Percentiles rank a stretch among this genome's conserved stretches.
These are phyloP conservation scores for Microtus oregoni DNA, from an alignment of 2,113 vertebrate genomes.

Conservation along the genomic window DNA sequence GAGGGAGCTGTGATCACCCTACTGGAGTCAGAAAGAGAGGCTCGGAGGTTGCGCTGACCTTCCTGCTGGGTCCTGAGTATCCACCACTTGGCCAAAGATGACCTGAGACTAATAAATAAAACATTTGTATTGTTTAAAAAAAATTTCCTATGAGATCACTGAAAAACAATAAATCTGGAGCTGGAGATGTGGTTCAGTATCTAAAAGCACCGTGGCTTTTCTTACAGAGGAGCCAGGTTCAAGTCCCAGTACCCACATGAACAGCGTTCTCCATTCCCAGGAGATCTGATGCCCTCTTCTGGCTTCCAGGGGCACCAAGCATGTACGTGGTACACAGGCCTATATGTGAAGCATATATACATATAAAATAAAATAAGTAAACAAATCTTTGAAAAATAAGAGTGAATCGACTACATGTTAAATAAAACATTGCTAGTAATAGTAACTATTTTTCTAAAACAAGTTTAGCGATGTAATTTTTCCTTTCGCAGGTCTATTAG, in stretches of 20 bases:
- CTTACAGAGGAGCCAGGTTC: background rate
- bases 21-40: too few species aligned
- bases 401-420: background rate
- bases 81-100: too few species aligned
- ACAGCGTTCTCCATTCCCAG: background rate
- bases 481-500: constrained; percentile 25
- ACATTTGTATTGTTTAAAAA: background rate
- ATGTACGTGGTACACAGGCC: background rate
- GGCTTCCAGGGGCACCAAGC: background rate
- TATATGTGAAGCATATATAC: background rate
- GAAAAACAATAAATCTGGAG: background rate
- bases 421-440: background rate
- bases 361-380: background rate
- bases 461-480: background rate
- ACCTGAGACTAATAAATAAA: too few species aligned
- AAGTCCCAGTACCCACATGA: background rate
- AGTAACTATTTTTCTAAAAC: constrained; percentile 26
- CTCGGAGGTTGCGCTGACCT: too few species aligned
- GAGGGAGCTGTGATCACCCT: too few species aligned
- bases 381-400: background rate
- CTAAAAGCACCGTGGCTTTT: background rate
- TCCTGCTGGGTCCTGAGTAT: too few species aligned
- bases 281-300: background rate
- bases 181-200: background rate
- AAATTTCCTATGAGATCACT: background rate